Percentiles rank a stretch among this genome's conserved stretches.
Evolutionary conservation across 2,888 invertebrate genomes (phyloP).

Genomic region (Quadroppia sp.): DNA sequence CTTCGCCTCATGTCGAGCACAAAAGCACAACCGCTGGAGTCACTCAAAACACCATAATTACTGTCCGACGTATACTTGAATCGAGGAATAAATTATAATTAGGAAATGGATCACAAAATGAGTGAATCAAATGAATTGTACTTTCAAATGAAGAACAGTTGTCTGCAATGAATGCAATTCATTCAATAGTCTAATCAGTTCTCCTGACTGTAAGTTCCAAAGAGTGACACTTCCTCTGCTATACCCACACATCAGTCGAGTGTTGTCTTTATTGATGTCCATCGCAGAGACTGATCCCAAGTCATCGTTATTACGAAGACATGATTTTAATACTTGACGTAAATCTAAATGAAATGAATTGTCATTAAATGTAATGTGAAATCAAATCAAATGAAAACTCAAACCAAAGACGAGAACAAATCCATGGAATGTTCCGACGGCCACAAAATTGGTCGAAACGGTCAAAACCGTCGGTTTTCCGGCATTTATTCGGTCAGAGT

Average conservation of each 20-base stretch:
- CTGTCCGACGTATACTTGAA: slow-evolving; percentile 66
- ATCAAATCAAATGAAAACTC: neutral
- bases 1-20: slow-evolving; percentile 83
- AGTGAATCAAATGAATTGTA: slow-evolving; percentile 52
- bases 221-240: slow-evolving; percentile 74
- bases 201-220: slow-evolving; percentile 74
- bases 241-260: slow-evolving; percentile 73
- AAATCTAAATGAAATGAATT: slow-evolving; percentile 50
- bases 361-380: neutral
- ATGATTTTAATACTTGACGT: slow-evolving; percentile 83
- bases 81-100: neutral
- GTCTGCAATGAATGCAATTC: slow-evolving; percentile 79
- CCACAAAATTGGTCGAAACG: slow-evolving; percentile 56
- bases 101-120: neutral
- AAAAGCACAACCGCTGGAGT: slow-evolving; percentile 94
- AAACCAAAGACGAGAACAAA: slow-evolving; percentile 78
- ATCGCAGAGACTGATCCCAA: slow-evolving; percentile 62
- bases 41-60: slow-evolving; percentile 73
- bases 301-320: slow-evolving; percentile 63
- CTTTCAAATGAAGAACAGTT: slow-evolving; percentile 70
- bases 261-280: slow-evolving; percentile 79
- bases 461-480: slow-evolving; percentile 74
- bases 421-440: slow-evolving; percentile 92
- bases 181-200: slow-evolving; percentile 65
- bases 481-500: slow-evolving; percentile 77